Conservation (phyloP, 2,797 vertebrate genomes). For the Tachyglossus aculeatus region DNA sequence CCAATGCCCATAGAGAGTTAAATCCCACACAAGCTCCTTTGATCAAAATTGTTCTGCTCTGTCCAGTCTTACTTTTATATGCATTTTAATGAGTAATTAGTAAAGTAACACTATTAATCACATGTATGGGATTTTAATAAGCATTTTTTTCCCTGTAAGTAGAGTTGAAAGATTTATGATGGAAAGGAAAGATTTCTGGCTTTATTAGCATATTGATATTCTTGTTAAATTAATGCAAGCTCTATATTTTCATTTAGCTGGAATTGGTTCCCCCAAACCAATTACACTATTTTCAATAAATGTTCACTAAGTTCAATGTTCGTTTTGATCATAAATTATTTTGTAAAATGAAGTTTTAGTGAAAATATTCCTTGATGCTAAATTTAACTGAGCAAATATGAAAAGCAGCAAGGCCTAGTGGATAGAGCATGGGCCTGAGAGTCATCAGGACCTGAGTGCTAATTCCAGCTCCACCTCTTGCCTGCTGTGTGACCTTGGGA, state of each 20-base stretch:
- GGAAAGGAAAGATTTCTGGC: conserved; percentile 36
- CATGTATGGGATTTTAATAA: conserved; percentile 47
- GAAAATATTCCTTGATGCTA: conserved; percentile 15
- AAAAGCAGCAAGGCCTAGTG: too few relatives aligned
- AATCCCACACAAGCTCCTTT: conserved; percentile 5
- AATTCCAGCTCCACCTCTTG: too few relatives aligned
- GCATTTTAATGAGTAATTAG: conserved; percentile 58
- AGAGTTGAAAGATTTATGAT: conserved; percentile 53
- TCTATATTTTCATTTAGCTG: conserved; percentile 32
- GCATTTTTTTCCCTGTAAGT: conserved; percentile 42
- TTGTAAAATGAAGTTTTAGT: conserved; percentile 19
- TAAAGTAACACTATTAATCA: conserved; percentile 53
- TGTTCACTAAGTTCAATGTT: conserved; percentile 40
- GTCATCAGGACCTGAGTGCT: too few relatives aligned
- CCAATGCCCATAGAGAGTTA: conserved; percentile 11
- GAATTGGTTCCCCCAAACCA: conserved; percentile 44
- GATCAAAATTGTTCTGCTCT: conserved; percentile 41
- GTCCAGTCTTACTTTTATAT: conserved; percentile 24
- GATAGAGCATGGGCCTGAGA: too few relatives aligned
- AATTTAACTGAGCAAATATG: conserved; percentile 9
- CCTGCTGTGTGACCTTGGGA: too few relatives aligned
- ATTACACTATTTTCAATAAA: conserved; percentile 53
- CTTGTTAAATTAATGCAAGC: conserved; percentile 48
- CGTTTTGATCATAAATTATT: conserved; percentile 16
- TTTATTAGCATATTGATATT: conserved; percentile 55